Evolutionary conservation across 1,140 invertebrate genomes (phyloP).

Genomic region (Drosophila cardini): DNA sequence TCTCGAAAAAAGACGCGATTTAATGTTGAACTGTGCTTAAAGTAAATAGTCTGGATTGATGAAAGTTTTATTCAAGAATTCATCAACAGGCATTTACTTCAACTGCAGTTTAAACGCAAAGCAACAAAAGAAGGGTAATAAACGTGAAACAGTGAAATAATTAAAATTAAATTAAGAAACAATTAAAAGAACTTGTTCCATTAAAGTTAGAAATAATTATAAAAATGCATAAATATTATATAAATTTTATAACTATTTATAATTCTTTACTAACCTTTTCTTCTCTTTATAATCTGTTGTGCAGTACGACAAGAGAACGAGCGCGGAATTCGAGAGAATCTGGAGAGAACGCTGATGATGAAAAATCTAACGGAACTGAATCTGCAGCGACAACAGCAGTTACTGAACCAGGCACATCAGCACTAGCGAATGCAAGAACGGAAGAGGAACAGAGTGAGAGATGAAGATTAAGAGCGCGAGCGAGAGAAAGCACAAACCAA

Average conservation of each 20-base stretch:
- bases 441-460: no score
- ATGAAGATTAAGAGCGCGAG: no score
- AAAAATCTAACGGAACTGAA: conserved; percentile 78
- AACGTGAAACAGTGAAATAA: conserved; percentile 37
- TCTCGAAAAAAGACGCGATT: conserved; percentile 11
- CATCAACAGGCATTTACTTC: conserved; percentile 85
- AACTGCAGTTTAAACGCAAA: conserved; percentile 81
- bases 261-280: conserved; percentile 3
- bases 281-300: conserved; percentile 15
- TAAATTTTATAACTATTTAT: no score
- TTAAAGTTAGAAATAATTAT: no score
- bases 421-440: conserved; percentile 23
- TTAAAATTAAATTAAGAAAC: conserved; percentile 17
- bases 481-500: no score
- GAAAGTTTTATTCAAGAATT: conserved; percentile 80
- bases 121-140: conserved; percentile 70
- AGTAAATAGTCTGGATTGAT: conserved; percentile 85
- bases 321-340: conserved; percentile 77
- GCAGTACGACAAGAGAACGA: conserved; percentile 84
- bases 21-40: conserved; percentile 82
- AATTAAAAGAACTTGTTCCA: conserved; percentile 62
- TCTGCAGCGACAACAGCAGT: conserved; percentile 65
- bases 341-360: conserved; percentile 75
- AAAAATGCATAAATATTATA: no score
- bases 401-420: conserved; percentile 53